Conservation (phyloP, 2,113 vertebrate genomes). For the Sinocyclocheilus anophthalmus region DNA sequence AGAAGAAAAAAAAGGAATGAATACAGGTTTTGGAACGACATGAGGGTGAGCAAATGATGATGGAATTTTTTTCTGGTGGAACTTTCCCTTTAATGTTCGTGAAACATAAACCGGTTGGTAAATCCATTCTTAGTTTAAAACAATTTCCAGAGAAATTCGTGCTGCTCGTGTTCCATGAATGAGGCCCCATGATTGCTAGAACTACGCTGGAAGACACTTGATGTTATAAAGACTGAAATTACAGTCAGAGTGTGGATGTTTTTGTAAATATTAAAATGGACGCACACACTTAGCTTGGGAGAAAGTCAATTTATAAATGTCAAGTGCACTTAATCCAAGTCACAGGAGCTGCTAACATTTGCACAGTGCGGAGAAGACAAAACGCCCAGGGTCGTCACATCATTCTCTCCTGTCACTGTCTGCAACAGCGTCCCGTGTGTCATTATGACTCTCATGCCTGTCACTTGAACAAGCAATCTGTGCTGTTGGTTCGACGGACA, state of each 20-base stretch:
- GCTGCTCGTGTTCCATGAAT: background rate
- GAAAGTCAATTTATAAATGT: constrained; percentile 38
- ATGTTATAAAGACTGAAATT: background rate
- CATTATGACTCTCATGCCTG: constrained; percentile 34
- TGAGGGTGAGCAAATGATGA: background rate
- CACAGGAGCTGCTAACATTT: constrained; percentile 35
- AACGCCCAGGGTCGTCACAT: background rate
- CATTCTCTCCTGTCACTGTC: constrained; percentile 23
- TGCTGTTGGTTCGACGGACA: constrained; percentile 25
- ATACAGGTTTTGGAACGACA: background rate
- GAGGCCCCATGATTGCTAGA: background rate
- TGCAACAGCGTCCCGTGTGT: constrained; percentile 1
- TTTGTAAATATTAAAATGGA: constrained; percentile 25
- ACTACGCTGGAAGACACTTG: background rate
- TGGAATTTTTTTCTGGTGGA: background rate
- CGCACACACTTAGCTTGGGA: background rate
- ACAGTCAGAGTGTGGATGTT: background rate
- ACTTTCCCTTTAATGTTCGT: background rate
- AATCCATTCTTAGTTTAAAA: background rate
- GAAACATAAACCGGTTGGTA: background rate
- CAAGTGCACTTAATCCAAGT: constrained; percentile 37
- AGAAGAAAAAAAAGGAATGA: constrained; percentile 1
- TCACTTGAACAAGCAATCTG: constrained; percentile 39
- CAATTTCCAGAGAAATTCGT: background rate
- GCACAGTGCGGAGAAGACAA: constrained; percentile 14